Base-by-base conservation (phyloP, 2,113 vertebrate genomes). In the Etheostoma cragini region DNA sequence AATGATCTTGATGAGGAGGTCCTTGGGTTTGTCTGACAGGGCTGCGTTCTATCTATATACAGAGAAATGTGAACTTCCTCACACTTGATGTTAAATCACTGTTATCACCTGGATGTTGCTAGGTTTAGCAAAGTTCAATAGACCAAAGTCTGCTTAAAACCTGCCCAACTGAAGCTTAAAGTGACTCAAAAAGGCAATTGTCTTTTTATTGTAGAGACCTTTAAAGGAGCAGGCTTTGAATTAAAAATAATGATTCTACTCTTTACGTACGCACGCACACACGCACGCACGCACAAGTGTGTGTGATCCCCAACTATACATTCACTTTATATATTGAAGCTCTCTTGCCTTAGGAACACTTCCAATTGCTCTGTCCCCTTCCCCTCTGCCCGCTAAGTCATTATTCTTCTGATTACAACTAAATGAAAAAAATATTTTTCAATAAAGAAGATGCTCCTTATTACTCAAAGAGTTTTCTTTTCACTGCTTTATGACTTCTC, bases 381-480 rank as follows among this genome's bases (percentile, higher is more conserved):
- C 17, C 45, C 35, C 19, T 35, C 4, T 46, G 22, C 42, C 47
- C 4, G 7, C 52, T 47, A 33, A 65, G n/a, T 66, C 75, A 70
- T 77, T 78, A 56, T 87, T 47, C 73, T 52, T 66, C 38, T 69
- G 19, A 72, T 60, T 50, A 42, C 11, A 72, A 42, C 47, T 77
- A n/a, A 56, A 82, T 68, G 49, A 52, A 63, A 35, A 63, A 72
- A 30, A 30, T 26, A 50, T 66, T 24, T 58, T 8, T 75, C 24
- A 68, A 53, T 81, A 54, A 42, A 61, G 47, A 21, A 38, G 14
- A 19, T 47, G 58, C 45, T 57, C 17, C 19, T 42, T 33, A 24
- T 49, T 58, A 60, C 1, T 35, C 1, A 69, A 63, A 58, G 49
- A 14, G 33, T 57, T 81, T 78, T 42, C 17, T 61, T 79, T 71